Evolutionary conservation across 2,113 vertebrate species (phyloP).

Genomic region (Picathartes gymnocephalus): DNA sequence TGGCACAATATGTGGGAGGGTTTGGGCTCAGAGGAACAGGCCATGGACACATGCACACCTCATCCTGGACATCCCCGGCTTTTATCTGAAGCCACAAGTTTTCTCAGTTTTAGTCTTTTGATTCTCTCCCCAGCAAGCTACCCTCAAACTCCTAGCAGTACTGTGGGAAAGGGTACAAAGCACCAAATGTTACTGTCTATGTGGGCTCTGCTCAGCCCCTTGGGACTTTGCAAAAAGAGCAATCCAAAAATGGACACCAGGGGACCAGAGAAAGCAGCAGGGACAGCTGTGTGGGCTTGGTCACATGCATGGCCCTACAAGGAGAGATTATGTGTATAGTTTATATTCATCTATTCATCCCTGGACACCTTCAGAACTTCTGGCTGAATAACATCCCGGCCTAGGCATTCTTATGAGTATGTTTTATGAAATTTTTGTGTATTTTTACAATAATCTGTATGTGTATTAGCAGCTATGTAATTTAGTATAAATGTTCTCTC

Average conservation of each 20-base stretch:
- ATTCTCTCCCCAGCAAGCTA: not conserved
- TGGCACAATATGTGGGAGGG: not conserved
- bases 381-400: not conserved
- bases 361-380: not conserved
- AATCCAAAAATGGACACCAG: not conserved
- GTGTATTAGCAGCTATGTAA: not conserved
- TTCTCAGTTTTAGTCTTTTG: not conserved
- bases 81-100: not conserved
- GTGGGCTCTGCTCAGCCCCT: fast-evolving
- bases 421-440: not conserved
- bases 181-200: fast-evolving
- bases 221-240: not conserved
- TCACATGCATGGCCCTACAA: not conserved
- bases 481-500: not conserved
- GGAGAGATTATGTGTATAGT: not conserved
- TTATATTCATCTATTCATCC: not conserved
- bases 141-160: not conserved
- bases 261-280: not conserved
- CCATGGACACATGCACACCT: too few relatives aligned
- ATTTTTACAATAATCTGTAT: not conserved
- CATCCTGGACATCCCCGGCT: not conserved
- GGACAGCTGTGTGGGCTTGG: not conserved
- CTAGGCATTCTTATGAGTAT: not conserved
- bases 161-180: not conserved
- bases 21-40: not conserved